Evolutionary conservation across 2,797 vertebrate genomes (phyloP), one percentile per base, ranked within the genome.

Genomic region (Sebastes hopkinsi): DNA sequence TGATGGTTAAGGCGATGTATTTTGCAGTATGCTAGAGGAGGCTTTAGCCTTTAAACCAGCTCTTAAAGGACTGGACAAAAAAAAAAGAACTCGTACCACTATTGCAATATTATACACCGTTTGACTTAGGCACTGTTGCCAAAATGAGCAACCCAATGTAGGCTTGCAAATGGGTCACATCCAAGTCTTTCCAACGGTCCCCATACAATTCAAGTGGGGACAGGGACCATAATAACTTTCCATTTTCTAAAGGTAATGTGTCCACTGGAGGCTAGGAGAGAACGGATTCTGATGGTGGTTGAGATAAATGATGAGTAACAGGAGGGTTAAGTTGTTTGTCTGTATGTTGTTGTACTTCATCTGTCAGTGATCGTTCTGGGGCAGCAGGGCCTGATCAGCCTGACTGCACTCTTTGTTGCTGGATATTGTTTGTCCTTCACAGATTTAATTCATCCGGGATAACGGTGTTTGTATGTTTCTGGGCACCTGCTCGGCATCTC

Each of bases 401-500:
- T 72, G 61, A 65, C 76, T 61, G 74, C 36, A 34, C 59, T 69
- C 13, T 58, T 77, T 27, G 27, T n/a, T 62, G 36, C 77, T 74
- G 30, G 70, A 76, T 65, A 59, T 12, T 62, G 55, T 66, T 72
- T 77, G 52, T 77, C 76, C 58, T 74, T 81, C 72, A 65, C 70
- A 69, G 65, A 25, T 68, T 71, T 65, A 70, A 65, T 62, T 67
- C 23, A 68, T 70, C 56, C 11, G 56, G 32, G 67, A 60, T 64
- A 68, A 66, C 65, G 6, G 32, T 56, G 61, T 60, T 50, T 50
- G 66, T 70, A 14, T n/a, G 38, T 77, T 67, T 25, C 3, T 56
- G 42, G 27, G 22, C 32, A 64, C 23, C 7, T 55, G 34, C 20
- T 58, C 52, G 38, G 38, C 38, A 42, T 67, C 9, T 58, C 18